A percentile compares a stretch with the other conserved stretches of the same genome.
phyloP scores from a whole-genome alignment of 2,888 invertebrate species.

The Lochmaea crataegi region DNA sequence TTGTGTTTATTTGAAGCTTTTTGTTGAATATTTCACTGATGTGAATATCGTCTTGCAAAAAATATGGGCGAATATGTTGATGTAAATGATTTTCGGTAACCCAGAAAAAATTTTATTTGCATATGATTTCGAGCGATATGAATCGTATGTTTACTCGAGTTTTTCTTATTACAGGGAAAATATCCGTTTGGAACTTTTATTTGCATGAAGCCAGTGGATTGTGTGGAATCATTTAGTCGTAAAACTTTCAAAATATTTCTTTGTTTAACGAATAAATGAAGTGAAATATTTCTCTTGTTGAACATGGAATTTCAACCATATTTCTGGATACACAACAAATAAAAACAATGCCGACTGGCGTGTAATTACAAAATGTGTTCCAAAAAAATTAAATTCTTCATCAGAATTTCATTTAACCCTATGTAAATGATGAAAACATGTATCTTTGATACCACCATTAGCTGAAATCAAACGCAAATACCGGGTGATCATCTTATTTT shows the following conservation, averaged over 20 bases:
- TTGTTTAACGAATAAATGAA: neutral
- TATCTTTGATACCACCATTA: too few relatives aligned
- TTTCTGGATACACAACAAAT: neutral
- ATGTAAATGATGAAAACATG: too few relatives aligned
- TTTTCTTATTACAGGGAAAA: conserved; percentile 2
- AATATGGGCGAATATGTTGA: too few relatives aligned
- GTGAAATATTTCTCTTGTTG: neutral
- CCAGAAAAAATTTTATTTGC: neutral
- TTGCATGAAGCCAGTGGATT: neutral
- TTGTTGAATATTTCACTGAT: too few relatives aligned
- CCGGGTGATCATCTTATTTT: too few relatives aligned
- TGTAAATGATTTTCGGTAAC: neutral
- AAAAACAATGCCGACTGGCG: too few relatives aligned
- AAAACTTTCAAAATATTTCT: neutral
- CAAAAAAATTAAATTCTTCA: too few relatives aligned
- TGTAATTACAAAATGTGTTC: too few relatives aligned
- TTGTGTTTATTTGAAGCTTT: too few relatives aligned
- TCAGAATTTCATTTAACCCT: too few relatives aligned
- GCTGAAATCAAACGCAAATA: too few relatives aligned
- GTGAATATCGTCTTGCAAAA: too few relatives aligned
- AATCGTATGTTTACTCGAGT: neutral
- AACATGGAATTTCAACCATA: neutral
- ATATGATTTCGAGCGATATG: neutral
- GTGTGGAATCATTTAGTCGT: neutral
- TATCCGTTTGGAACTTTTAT: neutral